Percentiles rank a stretch among this genome's conserved stretches.
Conservation (phyloP, 2,113 vertebrate species). For the Neofelis nebulosa region DNA sequence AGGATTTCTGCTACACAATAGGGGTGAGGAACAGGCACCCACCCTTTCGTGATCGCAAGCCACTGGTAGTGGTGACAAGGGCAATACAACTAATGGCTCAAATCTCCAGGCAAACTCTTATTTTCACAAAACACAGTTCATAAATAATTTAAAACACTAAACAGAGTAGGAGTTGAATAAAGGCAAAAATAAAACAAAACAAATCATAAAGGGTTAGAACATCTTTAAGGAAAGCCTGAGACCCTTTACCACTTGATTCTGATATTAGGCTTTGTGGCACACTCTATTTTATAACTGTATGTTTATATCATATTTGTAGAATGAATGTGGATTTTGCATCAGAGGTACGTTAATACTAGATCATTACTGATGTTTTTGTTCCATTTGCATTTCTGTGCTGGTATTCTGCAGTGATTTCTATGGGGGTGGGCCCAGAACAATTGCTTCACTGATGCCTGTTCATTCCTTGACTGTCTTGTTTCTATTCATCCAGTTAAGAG, state of each 20-base stretch:
- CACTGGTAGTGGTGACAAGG: neutral
- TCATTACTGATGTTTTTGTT: neutral
- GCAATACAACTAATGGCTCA: neutral
- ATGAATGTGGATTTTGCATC: neutral
- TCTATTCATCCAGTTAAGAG: neutral
- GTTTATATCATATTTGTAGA: neutral
- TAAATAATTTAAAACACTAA: neutral
- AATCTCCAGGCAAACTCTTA: neutral
- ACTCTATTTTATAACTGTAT: neutral
- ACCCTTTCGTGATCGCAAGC: neutral
- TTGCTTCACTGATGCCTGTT: neutral
- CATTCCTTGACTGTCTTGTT: neutral
- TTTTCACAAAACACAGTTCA: neutral
- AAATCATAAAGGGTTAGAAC: neutral
- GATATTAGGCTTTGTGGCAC: neutral
- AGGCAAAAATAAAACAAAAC: neutral
- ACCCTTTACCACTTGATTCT: neutral
- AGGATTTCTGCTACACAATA: neutral
- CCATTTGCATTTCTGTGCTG: neutral
- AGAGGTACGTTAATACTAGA: neutral
- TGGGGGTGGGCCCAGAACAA: neutral
- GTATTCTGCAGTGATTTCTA: neutral
- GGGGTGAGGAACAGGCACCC: neutral
- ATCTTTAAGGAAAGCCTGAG: neutral
- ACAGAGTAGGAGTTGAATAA: neutral